Conservation (phyloP, 2,797 vertebrate species). For the Arrhamphus sclerolepis region DNA sequence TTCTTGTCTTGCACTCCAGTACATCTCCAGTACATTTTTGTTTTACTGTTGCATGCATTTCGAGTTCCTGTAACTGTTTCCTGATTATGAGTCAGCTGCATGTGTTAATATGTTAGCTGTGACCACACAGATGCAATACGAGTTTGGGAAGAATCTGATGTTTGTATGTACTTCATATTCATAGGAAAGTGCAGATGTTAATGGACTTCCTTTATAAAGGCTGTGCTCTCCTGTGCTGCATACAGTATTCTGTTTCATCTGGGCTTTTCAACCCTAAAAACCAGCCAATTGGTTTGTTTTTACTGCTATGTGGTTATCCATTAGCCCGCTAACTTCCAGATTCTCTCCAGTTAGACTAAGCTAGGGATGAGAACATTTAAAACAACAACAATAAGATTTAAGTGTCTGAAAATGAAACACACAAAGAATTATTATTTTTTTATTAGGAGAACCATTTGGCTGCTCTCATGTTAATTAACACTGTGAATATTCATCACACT, state of each 20-base stretch:
- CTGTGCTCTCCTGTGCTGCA: neutral
- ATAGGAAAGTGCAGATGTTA: neutral
- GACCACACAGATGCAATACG: neutral
- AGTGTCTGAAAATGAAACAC: conserved; percentile 32
- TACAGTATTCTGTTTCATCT: conserved; percentile 11
- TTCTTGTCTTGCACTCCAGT: conserved; percentile 21
- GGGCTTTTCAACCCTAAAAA: conserved; percentile 22
- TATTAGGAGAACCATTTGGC: conserved; percentile 35
- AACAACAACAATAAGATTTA: conserved; percentile 26
- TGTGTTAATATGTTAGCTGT: neutral
- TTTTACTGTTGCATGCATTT: conserved; percentile 18
- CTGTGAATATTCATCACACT: conserved; percentile 72
- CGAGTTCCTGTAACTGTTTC: conserved; percentile 11
- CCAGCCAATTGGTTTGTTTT: conserved; percentile 37
- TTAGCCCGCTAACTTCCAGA: conserved; percentile 50
- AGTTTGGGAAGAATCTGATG: conserved; percentile 3
- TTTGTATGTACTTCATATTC: too few relatives aligned
- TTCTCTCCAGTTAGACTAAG: conserved; percentile 38
- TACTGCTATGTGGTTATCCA: conserved; percentile 59
- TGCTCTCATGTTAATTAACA: conserved; percentile 73
- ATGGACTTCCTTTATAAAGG: conserved; percentile 4
- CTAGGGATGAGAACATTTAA: conserved; percentile 18
- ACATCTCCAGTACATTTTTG: conserved; percentile 5
- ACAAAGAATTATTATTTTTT: too few relatives aligned
- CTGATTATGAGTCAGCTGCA: too few relatives aligned